Conservation (phyloP, 2,797 vertebrate species). For the Molossus molossus region DNA sequence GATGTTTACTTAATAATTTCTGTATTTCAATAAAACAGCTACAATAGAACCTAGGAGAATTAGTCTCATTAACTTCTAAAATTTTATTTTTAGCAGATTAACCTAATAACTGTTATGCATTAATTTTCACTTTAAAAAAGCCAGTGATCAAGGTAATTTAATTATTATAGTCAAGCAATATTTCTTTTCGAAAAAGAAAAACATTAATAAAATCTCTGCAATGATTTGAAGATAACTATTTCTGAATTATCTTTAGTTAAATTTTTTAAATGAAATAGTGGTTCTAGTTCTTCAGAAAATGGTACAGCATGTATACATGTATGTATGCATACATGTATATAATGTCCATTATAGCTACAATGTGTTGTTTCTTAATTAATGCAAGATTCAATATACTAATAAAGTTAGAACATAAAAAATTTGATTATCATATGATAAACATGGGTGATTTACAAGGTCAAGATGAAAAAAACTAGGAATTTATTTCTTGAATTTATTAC, state of each 20-base stretch:
- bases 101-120: not conserved
- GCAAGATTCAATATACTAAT: slow-evolving; percentile 61
- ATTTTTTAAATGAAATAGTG: slow-evolving; percentile 38
- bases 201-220: slow-evolving; percentile 49
- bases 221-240: slow-evolving; percentile 65
- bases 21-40: slow-evolving; percentile 21
- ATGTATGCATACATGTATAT: too few relatives aligned
- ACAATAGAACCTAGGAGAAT: slow-evolving; percentile 40
- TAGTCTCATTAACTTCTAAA: slow-evolving; percentile 35
- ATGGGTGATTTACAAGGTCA: not conserved
- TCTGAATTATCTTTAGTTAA: slow-evolving; percentile 40
- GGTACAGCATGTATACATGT: not conserved
- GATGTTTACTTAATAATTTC: slow-evolving; percentile 42
- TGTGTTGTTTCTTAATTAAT: slow-evolving; percentile 9
- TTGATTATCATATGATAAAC: slow-evolving; percentile 51
- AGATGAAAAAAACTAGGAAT: not conserved
- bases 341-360: not conserved
- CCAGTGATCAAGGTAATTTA: slow-evolving; percentile 26
- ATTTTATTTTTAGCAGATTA: slow-evolving; percentile 51
- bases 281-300: slow-evolving; percentile 48
- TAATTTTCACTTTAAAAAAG: slow-evolving; percentile 63
- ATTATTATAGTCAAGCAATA: slow-evolving; percentile 56
- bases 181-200: slow-evolving; percentile 63
- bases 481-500: slow-evolving; percentile 60
- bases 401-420: slow-evolving; percentile 46